Percentiles rank a stretch among this genome's conserved stretches.
Evolutionary conservation across 2,797 vertebrate species (phyloP).

Genomic region (Anguilla megastoma): DNA sequence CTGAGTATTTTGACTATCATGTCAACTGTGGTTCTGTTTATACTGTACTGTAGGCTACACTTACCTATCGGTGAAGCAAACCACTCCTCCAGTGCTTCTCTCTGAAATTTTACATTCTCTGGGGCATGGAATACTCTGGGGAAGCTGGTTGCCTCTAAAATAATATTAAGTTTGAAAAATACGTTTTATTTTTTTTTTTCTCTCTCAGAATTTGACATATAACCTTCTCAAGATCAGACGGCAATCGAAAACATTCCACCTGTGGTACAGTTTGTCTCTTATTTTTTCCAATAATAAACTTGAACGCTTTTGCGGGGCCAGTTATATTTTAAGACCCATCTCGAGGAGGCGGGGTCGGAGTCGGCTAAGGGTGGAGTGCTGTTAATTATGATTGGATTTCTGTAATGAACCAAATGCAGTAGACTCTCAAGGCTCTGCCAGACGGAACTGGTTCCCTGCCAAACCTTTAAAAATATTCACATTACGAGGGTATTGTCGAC

Average conservation of each 20-base stretch:
- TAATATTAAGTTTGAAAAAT: not conserved
- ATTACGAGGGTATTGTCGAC: not conserved
- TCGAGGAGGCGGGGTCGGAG: not conserved
- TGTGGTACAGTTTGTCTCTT: not conserved
- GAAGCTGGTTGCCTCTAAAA: not conserved
- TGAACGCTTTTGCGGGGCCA: not conserved
- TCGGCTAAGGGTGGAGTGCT: not conserved
- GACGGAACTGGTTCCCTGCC: not conserved
- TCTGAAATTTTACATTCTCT: not conserved
- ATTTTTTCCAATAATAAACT: conserved; percentile 3
- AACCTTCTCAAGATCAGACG: not conserved
- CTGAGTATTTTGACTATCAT: not conserved
- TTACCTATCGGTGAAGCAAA: not conserved
- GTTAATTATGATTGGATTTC: conserved; percentile 19
- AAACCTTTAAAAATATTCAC: not conserved
- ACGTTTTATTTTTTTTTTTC: not conserved
- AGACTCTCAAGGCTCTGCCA: not conserved
- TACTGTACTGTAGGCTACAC: not conserved
- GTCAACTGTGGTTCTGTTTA: not conserved
- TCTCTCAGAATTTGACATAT: not conserved
- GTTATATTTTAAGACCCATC: not conserved
- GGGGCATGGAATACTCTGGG: not conserved
- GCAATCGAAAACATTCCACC: not conserved
- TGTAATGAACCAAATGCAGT: conserved; percentile 4
- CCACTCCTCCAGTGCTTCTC: not conserved